Evolutionary conservation across 2,113 vertebrate species (phyloP).

Genomic region (Canis aureus): DNA sequence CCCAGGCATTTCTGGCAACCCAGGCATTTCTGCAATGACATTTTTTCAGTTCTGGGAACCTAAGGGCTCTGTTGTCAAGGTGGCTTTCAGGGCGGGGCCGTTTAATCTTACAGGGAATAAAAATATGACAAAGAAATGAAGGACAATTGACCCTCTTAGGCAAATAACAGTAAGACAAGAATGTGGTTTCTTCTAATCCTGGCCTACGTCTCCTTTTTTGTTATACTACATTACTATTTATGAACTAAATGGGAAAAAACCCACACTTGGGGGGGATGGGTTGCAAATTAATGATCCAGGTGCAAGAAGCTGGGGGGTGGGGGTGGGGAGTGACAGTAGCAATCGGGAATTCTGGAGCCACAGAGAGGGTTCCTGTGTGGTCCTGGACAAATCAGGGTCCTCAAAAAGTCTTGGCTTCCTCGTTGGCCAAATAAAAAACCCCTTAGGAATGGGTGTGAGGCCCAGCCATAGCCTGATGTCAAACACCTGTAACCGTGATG

Average conservation of each 20-base stretch:
- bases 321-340: not conserved
- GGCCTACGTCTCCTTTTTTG: not conserved
- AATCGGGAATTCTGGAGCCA: not conserved
- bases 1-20: not conserved
- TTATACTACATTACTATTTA: not conserved
- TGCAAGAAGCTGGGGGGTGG: not conserved
- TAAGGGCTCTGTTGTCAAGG: not conserved
- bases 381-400: not conserved
- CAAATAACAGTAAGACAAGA: constrained; percentile 10
- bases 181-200: constrained; percentile 25
- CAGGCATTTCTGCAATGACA: not conserved
- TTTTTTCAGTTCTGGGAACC: not conserved
- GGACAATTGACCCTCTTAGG: not conserved
- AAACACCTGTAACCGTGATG: not conserved
- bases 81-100: not conserved
- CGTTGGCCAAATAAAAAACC: not conserved
- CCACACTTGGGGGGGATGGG: not conserved
- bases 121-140: not conserved
- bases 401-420: not conserved
- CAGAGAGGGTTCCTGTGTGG: fast-evolving
- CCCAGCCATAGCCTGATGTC: fast-evolving
- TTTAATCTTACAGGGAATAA: constrained; percentile 21
- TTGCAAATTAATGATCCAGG: not conserved
- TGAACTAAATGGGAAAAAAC: not conserved
- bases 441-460: not conserved